Percentiles rank a stretch among this genome's conserved stretches.
Conservation (phyloP, 2,888 invertebrate species). For the Dynastes tityus region DNA sequence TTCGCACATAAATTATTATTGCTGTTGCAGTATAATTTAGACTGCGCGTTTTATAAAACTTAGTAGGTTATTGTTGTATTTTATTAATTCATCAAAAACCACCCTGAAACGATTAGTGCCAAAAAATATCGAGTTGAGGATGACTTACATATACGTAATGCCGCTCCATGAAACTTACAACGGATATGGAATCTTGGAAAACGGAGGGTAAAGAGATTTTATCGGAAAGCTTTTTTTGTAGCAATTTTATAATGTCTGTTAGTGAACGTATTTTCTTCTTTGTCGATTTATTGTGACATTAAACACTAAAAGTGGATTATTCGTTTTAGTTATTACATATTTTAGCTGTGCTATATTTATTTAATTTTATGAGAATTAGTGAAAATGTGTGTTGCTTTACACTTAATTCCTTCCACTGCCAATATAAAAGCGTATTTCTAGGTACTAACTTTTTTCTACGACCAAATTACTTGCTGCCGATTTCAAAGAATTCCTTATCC, state of each 20-base stretch:
- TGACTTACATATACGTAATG: conserved; percentile 70
- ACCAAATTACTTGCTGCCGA: too few relatives aligned
- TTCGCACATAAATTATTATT: neutral
- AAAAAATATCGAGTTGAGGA: conserved; percentile 51
- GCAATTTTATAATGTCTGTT: conserved; percentile 28
- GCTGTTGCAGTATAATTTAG: neutral
- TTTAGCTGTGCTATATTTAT: too few relatives aligned
- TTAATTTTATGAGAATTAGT: too few relatives aligned
- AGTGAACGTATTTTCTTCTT: neutral
- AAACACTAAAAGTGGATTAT: too few relatives aligned
- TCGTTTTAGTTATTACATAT: too few relatives aligned
- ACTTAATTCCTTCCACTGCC: too few relatives aligned
- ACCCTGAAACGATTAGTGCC: conserved; percentile 14
- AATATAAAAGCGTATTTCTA: too few relatives aligned
- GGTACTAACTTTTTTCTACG: too few relatives aligned
- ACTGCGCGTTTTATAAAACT: neutral
- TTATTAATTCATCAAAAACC: neutral
- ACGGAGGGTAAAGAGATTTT: conserved; percentile 63
- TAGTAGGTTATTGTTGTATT: neutral
- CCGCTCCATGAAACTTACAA: conserved; percentile 67
- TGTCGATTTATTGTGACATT: too few relatives aligned
- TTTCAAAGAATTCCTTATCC: too few relatives aligned
- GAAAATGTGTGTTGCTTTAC: too few relatives aligned
- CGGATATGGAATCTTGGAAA: conserved; percentile 67
- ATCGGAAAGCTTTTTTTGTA: conserved; percentile 52